phyloP scores from a whole-genome alignment of 2,797 vertebrate species.

The Antrozous pallidus region DNA sequence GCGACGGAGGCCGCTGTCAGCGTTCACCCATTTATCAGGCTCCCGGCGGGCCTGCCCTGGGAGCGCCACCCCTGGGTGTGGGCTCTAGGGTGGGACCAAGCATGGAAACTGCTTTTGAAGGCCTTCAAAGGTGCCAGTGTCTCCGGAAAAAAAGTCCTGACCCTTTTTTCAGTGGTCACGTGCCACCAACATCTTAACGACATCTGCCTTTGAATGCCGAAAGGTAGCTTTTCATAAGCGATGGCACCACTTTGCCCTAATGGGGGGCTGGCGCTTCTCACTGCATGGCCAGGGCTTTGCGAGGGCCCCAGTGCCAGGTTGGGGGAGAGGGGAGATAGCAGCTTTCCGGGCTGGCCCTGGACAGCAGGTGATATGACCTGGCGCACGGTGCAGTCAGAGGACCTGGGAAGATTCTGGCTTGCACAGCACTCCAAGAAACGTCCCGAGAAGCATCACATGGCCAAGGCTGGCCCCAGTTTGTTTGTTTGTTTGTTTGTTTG shows the following conservation, averaged over 20 bases:
- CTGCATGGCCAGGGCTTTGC: fast-evolving
- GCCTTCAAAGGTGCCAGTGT: conserved; percentile 48
- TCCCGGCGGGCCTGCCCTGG: conserved; percentile 36
- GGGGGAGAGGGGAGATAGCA: no score
- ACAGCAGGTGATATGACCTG: neutral
- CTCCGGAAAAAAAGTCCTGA: neutral
- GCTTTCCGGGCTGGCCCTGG: neutral
- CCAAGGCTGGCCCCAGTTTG: neutral
- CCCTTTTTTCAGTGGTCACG: neutral
- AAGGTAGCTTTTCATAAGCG: fast-evolving
- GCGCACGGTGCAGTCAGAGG: neutral
- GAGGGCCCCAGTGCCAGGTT: neutral
- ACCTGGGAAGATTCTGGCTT: neutral
- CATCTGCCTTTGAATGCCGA: neutral
- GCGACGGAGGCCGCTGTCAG: conserved; percentile 61
- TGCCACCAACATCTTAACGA: neutral
- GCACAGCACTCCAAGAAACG: no score
- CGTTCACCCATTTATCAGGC: conserved; percentile 62
- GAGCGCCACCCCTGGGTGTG: conserved; percentile 70
- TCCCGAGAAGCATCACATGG: fast-evolving
- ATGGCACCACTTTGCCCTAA: fast-evolving
- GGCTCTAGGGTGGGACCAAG: conserved; percentile 72
- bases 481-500: no score
- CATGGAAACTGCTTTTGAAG: conserved; percentile 36
- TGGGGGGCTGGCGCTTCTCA: fast-evolving